phyloP scores from a whole-genome alignment of 2,888 invertebrate species.

The Calliscelio sp. region DNA sequence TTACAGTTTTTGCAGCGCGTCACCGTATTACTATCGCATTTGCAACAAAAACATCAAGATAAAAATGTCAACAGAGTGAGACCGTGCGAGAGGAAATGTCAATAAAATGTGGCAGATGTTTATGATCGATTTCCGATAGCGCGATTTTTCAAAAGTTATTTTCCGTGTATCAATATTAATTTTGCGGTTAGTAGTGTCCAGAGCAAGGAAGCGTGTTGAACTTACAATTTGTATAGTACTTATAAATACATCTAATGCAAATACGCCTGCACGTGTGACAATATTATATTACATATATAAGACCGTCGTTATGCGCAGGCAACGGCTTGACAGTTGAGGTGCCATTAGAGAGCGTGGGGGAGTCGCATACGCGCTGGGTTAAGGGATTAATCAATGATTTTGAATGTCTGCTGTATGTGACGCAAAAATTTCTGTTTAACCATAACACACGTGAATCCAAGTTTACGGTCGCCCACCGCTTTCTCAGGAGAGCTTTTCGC shows the following conservation, averaged over 20 bases:
- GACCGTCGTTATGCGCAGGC: constrained; percentile 36
- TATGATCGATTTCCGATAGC: constrained; percentile 53
- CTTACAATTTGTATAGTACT: constrained; percentile 56
- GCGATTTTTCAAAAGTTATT: constrained; percentile 24
- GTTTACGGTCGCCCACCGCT: constrained; percentile 29
- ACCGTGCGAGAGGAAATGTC: constrained; percentile 24
- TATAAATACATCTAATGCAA: constrained; percentile 37
- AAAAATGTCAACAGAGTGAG: constrained; percentile 43
- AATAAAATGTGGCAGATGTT: constrained; percentile 26
- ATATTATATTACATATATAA: constrained; percentile 22
- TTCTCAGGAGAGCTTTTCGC: constrained; percentile 3
- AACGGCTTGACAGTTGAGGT: constrained; percentile 32
- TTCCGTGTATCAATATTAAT: not conserved
- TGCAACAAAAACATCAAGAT: constrained; percentile 34
- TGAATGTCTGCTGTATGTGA: no score
- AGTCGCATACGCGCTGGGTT: no score
- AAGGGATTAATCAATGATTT: constrained; percentile 45
- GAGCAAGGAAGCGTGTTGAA: constrained; percentile 36
- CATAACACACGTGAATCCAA: constrained; percentile 19
- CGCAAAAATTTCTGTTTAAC: constrained; percentile 7
- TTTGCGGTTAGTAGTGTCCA: not conserved
- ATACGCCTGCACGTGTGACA: constrained; percentile 6
- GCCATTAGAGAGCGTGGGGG: constrained; percentile 36
- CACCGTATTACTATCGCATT: constrained; percentile 27
- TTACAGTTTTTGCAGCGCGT: constrained; percentile 18